Conservation (phyloP, 1,140 invertebrate genomes). For the Sipha flava region DNA sequence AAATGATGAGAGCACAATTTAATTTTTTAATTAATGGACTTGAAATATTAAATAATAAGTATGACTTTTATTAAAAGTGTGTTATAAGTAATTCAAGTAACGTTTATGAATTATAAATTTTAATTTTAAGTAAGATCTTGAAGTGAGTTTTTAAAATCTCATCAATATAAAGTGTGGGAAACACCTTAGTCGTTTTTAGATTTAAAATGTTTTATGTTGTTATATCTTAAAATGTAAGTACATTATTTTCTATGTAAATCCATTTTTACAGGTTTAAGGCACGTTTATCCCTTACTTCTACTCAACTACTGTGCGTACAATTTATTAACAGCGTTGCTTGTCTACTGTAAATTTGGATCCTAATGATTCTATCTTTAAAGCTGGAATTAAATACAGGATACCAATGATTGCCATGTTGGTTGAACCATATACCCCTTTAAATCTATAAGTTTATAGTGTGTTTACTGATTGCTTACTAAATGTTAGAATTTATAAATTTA, state of each 20-base stretch:
- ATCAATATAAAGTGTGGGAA: no score
- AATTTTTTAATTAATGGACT: no score
- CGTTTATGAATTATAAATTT: no score
- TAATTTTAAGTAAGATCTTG: no score
- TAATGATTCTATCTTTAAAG: constrained; percentile 14
- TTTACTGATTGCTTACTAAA: neutral
- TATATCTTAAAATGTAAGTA: no score
- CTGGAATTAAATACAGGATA: neutral
- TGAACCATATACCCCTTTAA: neutral
- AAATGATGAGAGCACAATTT: no score
- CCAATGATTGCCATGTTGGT: neutral
- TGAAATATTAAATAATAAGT: no score
- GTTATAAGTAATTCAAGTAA: no score
- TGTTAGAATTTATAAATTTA: neutral
- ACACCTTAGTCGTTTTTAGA: no score
- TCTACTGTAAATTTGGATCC: constrained; percentile 15
- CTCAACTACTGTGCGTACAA: neutral
- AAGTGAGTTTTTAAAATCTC: no score
- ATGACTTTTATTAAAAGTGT: no score
- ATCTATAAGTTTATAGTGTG: neutral
- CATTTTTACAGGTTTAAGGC: neutral
- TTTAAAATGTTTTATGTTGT: no score
- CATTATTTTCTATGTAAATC: neutral
- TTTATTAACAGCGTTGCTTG: constrained; percentile 14
- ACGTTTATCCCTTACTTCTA: constrained; percentile 1